Base-by-base conservation (phyloP, 2,797 vertebrate species). In the Cryptoprocta ferox region DNA sequence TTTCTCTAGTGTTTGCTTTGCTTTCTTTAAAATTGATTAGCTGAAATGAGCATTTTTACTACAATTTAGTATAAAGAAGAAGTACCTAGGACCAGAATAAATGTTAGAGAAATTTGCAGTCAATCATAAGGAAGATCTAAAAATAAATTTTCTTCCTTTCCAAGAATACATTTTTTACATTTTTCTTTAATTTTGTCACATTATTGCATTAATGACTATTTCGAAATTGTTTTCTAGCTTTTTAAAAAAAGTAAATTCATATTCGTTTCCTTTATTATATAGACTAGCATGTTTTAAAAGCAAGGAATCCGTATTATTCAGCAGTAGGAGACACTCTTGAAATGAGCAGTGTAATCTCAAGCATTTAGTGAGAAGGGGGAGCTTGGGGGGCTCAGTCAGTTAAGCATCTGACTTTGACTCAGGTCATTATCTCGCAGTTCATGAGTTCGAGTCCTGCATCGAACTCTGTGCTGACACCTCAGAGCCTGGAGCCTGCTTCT, bases 161-260 rank as follows among this genome's bases (percentile, higher is more conserved):
- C 50, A 91, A 21, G 37, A 24, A 93, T 75, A 63, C 15, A 45
- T 96, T 93, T 78, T 42, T 42, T 66, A 59, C 5, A 5, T 59
- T 30, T 70, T 73, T 76, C 26, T 83, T 63, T 45, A 11, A 75
- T 73, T 82, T 95, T 68, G 28, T 88, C 37, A 84, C 9, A 35
- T 76, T 63, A 66, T 70, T 70, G 28, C 19, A 78, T 16, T 28
- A 32, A 24, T 19, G 8, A 48, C 76, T 71, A 35, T 94, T 88
- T 35, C 83, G 61, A 92, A 84, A 80, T 91, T 91, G 45, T 61
- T 83, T 71, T 35, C 61, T 79, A 70, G 59, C 21, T 79, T 95
- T 95, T 53, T 37, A 88, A 89, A 70, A 7, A n/a, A 56, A 59
- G 26, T 59, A 35, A 9, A 83, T 80, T 95, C 32, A 37, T 53